Conservation (phyloP, 2,113 vertebrate species). For the Nematolebias whitei region DNA sequence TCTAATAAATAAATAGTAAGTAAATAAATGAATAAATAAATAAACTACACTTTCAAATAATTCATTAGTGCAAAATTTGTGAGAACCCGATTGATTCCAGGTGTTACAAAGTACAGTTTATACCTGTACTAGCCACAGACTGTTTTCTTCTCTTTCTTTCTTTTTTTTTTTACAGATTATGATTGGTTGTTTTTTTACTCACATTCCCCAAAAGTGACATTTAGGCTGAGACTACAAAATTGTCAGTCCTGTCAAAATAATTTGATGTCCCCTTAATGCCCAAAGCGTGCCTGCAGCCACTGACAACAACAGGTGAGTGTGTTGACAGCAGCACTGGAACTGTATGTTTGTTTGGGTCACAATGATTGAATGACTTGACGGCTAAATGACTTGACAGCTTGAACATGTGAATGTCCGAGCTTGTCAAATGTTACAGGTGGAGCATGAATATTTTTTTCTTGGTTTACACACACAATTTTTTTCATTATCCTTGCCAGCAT, state of each 20-base stretch:
- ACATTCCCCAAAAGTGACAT: constrained; percentile 10
- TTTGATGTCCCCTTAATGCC: constrained; percentile 34
- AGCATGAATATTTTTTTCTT: neutral
- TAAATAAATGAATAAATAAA: too few species aligned
- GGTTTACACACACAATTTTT: constrained; percentile 2
- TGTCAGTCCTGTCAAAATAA: constrained; percentile 29
- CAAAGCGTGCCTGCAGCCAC: constrained; percentile 38
- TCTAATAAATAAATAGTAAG: too few species aligned
- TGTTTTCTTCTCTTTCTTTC: neutral
- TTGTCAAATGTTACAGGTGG: constrained; percentile 2
- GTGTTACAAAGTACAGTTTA: too few species aligned
- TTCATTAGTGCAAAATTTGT: too few species aligned
- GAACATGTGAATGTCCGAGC: neutral
- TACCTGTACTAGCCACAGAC: too few species aligned
- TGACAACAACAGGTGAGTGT: constrained; percentile 32
- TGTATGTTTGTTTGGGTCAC: constrained; percentile 22
- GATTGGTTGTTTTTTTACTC: neutral
- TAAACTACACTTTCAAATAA: too few species aligned
- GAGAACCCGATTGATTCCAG: too few species aligned
- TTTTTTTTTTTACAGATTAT: neutral
- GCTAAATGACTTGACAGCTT: constrained; percentile 17
- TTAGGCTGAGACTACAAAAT: constrained; percentile 21
- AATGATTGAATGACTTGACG: constrained; percentile 21
- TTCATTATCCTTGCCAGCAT: neutral
- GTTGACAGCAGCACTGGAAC: constrained; percentile 43